A percentile compares a stretch with the other conserved stretches of the same genome.
phyloP scores from a whole-genome alignment of 2,888 invertebrate genomes.

The Creontiades dilutus region DNA sequence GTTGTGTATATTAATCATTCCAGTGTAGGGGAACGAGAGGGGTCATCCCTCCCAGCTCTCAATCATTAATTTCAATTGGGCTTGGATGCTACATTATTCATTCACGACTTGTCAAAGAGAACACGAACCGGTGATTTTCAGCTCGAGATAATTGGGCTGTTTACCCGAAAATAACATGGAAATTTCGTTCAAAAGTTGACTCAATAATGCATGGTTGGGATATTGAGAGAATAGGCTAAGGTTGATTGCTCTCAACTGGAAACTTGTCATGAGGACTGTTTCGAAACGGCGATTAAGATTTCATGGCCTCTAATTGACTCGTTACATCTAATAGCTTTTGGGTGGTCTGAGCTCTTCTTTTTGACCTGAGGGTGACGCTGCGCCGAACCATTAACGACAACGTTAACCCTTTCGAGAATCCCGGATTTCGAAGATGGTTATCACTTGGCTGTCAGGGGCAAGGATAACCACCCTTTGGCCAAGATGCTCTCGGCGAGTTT shows the following conservation, averaged over 20 bases:
- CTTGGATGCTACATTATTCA: conserved; percentile 58
- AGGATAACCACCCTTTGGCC: neutral
- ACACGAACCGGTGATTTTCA: conserved; percentile 62
- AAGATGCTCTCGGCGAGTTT: too few relatives aligned
- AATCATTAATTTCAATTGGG: conserved; percentile 57
- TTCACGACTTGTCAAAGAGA: conserved; percentile 58
- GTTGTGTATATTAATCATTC: conserved; percentile 58
- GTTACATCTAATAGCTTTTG: conserved; percentile 56
- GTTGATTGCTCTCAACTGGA: conserved; percentile 43
- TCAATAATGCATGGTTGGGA: conserved; percentile 46
- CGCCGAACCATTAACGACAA: conserved; percentile 45
- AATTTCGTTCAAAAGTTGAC: conserved; percentile 48
- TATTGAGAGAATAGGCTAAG: neutral
- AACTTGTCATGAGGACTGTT: conserved; percentile 64
- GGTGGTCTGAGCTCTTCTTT: conserved; percentile 52
- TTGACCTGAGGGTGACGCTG: conserved; percentile 39
- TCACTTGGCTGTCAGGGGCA: neutral
- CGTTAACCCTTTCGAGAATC: neutral
- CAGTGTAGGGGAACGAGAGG: conserved; percentile 12
- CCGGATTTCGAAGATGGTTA: neutral
- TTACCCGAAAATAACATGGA: conserved; percentile 42
- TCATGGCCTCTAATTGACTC: conserved; percentile 65
- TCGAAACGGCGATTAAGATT: conserved; percentile 57
- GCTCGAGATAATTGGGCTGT: conserved; percentile 46
- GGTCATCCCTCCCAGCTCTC: conserved; percentile 12